Conservation (phyloP, 2,113 vertebrate species). For the Hucho hucho region DNA sequence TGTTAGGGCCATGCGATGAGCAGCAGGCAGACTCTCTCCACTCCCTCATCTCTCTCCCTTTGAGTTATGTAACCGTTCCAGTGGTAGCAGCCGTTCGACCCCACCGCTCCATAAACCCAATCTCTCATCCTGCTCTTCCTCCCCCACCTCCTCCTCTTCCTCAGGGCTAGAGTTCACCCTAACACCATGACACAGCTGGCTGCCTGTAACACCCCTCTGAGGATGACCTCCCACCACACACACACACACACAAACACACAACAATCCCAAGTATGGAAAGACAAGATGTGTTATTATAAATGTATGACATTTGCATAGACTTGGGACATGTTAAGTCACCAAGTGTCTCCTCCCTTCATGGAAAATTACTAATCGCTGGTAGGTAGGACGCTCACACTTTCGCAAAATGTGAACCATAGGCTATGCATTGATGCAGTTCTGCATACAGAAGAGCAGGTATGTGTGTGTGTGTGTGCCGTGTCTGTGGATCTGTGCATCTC, state of each 20-base stretch:
- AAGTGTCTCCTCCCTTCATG: neutral
- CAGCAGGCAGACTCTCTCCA: slow-evolving; percentile 1
- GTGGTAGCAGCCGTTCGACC: slow-evolving; percentile 48
- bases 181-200: neutral
- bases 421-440: neutral
- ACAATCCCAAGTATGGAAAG: too few species aligned
- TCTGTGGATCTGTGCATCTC: neutral
- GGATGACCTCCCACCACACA: too few species aligned
- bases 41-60: neutral
- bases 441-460: neutral
- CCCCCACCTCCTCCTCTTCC: slow-evolving; percentile 16
- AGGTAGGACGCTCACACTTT: too few species aligned
- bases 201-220: neutral
- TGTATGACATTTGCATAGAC: too few species aligned
- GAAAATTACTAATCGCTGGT: neutral
- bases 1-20: neutral
- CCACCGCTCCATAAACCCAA: slow-evolving; percentile 31
- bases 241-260: too few species aligned
- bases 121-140: slow-evolving; percentile 9
- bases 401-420: neutral
- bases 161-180: slow-evolving; percentile 31
- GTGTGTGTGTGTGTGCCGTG: neutral
- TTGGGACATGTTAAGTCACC: too few species aligned
- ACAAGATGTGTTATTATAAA: too few species aligned
- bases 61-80: slow-evolving; percentile 59